Conservation (phyloP, 1,140 invertebrate species). For the Asobara japonica region DNA sequence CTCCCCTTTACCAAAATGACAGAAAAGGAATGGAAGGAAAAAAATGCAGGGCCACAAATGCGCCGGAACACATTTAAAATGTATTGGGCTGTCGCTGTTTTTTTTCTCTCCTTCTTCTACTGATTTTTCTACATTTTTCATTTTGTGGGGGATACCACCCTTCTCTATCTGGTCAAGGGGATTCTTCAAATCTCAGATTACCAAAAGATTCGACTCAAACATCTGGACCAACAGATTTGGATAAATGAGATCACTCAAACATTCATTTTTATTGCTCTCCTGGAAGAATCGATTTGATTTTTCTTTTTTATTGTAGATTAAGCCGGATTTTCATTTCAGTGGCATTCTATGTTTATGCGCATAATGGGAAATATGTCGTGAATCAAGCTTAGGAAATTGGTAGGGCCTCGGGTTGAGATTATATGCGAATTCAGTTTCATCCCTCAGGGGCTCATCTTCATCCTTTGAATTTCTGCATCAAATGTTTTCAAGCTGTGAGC, state of each 20-base stretch:
- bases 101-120: constrained; percentile 53
- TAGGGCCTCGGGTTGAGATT: constrained; percentile 31
- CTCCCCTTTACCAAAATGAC: constrained; percentile 16
- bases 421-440: constrained; percentile 23
- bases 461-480: neutral
- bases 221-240: constrained; percentile 7
- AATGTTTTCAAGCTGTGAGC: no score
- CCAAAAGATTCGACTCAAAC: neutral
- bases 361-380: neutral
- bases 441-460: constrained; percentile 21
- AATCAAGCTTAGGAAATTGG: constrained; percentile 30
- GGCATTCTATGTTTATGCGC: neutral
- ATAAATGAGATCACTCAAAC: neutral
- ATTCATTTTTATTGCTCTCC: constrained; percentile 3
- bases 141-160: constrained; percentile 31
- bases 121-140: constrained; percentile 40
- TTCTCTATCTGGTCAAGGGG: constrained; percentile 13
- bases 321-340: no score
- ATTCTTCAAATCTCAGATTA: neutral
- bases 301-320: no score
- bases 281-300: neutral
- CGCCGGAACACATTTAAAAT: constrained; percentile 67
- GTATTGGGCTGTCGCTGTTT: constrained; percentile 63
- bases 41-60: constrained; percentile 52
- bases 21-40: neutral